Conservation (phyloP, 2,797 vertebrate species). For the Megalops cyprinoides region DNA sequence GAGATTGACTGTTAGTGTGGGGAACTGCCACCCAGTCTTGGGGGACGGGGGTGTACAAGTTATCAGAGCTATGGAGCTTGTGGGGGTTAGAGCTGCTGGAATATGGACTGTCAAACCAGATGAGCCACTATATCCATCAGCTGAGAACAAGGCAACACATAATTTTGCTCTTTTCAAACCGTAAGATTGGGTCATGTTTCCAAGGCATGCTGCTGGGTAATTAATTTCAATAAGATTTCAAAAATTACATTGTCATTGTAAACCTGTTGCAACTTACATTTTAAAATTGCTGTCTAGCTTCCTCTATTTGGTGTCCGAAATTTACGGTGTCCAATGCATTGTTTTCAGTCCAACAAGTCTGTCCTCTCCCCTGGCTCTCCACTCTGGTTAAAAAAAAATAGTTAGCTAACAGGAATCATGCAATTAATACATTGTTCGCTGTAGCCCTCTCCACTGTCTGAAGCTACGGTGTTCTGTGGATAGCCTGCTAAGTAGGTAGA, state of each 20-base stretch:
- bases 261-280: too few relatives aligned
- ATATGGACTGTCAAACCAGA: neutral
- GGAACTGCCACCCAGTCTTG: neutral
- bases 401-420: neutral
- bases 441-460: neutral
- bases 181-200: neutral
- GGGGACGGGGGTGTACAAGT: neutral
- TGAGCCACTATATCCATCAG: neutral
- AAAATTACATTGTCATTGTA: neutral
- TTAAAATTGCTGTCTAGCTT: too few relatives aligned
- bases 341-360: neutral
- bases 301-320: too few relatives aligned
- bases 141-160: neutral
- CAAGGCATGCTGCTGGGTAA: neutral
- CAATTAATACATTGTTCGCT: slow-evolving; percentile 1
- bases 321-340: neutral
- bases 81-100: neutral
- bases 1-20: neutral
- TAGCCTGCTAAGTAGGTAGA: neutral
- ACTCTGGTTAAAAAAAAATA: neutral
- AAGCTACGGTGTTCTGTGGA: neutral
- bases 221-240: neutral
- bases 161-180: neutral
- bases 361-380: neutral
- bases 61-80: neutral